Conservation (phyloP, 2,888 invertebrate genomes). For the Lithophane semibrunnea region DNA sequence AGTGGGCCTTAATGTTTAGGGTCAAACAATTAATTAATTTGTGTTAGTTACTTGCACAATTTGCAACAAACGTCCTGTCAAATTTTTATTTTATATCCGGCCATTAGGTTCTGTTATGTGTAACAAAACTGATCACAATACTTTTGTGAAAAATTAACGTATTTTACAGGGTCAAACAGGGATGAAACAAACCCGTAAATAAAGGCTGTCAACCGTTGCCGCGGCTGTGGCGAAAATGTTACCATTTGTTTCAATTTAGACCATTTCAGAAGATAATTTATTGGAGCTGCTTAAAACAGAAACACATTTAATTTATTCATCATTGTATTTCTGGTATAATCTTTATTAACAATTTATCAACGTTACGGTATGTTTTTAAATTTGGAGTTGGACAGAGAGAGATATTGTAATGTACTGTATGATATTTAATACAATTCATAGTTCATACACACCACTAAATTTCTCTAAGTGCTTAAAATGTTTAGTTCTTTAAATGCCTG, state of each 20-base stretch:
- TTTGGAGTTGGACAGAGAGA: background rate
- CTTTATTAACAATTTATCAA: background rate
- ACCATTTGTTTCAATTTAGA: constrained; percentile 14
- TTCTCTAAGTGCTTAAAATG: background rate
- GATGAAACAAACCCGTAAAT: background rate
- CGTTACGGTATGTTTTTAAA: constrained; percentile 1
- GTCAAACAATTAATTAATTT: constrained; percentile 7
- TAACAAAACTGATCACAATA: background rate
- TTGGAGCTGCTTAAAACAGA: background rate
- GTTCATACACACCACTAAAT: background rate
- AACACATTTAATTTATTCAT: constrained; percentile 12
- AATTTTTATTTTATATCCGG: background rate
- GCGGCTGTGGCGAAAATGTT: background rate
- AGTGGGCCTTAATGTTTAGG: background rate
- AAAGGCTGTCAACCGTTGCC: background rate
- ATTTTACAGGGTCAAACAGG: background rate
- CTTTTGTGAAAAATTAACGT: background rate
- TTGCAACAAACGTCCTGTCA: background rate
- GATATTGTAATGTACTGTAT: background rate
- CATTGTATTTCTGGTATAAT: background rate
- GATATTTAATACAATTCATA: background rate
- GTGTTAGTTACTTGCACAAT: background rate
- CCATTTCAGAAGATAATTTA: constrained; percentile 19
- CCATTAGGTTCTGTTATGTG: background rate
- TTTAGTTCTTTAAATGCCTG: constrained; percentile 1